phyloP scores from a whole-genome alignment of 1,140 invertebrate species.

The Neodiprion lecontei region DNA sequence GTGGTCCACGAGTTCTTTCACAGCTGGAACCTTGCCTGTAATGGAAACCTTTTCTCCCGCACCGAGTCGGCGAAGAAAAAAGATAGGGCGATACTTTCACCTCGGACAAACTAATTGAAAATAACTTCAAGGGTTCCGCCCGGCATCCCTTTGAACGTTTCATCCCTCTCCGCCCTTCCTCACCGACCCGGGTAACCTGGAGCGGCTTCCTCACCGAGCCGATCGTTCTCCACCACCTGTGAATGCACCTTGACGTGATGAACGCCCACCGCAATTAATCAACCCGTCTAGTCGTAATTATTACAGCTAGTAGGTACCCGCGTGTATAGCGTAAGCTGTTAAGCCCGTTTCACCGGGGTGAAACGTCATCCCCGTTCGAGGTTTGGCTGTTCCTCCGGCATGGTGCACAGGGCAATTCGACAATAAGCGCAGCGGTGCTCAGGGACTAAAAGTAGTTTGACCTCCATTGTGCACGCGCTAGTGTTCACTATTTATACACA shows the following conservation, averaged over 20 bases:
- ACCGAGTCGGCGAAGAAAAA: too few species aligned
- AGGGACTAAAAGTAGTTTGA: not conserved
- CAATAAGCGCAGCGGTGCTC: not conserved
- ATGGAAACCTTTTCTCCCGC: too few species aligned
- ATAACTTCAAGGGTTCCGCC: not conserved
- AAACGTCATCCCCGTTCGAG: too few species aligned
- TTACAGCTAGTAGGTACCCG: not conserved
- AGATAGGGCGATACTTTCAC: too few species aligned
- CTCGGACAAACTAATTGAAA: not conserved
- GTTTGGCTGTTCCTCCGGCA: too few species aligned
- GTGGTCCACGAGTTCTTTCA: too few species aligned
- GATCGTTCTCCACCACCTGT: not conserved
- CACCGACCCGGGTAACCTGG: too few species aligned
- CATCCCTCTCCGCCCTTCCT: not conserved
- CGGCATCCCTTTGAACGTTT: constrained; percentile 1
- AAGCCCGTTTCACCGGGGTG: too few species aligned
- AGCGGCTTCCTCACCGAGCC: too few species aligned
- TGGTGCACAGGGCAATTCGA: not conserved
- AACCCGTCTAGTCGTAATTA: not conserved
- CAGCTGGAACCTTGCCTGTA: too few species aligned
- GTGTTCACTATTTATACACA: not conserved
- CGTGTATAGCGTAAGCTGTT: not conserved
- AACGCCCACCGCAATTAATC: constrained; percentile 3
- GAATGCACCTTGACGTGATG: not conserved
- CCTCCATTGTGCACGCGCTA: not conserved